These are phyloP conservation scores for Hirtodrosophila duncani DNA, from an alignment of 2,888 invertebrate species.

Conservation along the genomic window DNA sequence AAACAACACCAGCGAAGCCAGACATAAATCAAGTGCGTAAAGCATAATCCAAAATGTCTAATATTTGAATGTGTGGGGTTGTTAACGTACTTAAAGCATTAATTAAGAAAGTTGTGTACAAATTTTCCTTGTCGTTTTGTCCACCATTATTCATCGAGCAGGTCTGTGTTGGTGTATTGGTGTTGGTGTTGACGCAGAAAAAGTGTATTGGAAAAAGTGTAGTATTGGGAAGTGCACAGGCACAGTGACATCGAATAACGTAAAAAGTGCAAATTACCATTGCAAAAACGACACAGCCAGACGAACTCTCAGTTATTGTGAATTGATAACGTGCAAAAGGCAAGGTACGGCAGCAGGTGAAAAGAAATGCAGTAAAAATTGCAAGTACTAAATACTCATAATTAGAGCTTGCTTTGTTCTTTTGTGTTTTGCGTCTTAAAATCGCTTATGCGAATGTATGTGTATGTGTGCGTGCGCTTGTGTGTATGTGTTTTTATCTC, in stretches of 20 bases:
- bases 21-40: constrained; percentile 61
- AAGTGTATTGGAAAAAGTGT: no score
- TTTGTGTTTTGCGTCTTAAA: constrained; percentile 61
- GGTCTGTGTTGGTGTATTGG: no score
- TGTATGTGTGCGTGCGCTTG: constrained; percentile 10
- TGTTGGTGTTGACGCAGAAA: no score
- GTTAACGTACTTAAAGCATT: constrained; percentile 22
- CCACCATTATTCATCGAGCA: constrained; percentile 64
- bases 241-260: constrained; percentile 48
- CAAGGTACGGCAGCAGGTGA: no score
- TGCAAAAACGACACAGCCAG: no score
- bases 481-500: constrained; percentile 52
- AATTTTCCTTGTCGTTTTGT: constrained; percentile 54
- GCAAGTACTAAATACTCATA: no score
- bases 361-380: no score
- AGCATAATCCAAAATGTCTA: constrained; percentile 3
- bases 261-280: constrained; percentile 36
- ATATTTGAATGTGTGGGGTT: constrained; percentile 39
- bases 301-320: no score
- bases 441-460: constrained; percentile 15
- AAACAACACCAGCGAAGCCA: no score
- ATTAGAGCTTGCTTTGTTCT: constrained; percentile 63
- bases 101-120: constrained; percentile 73
- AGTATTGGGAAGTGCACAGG: no score
- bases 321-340: constrained; percentile 41